Base-by-base conservation (phyloP, 1,140 invertebrate genomes). In the Drosophila carrolli region DNA sequence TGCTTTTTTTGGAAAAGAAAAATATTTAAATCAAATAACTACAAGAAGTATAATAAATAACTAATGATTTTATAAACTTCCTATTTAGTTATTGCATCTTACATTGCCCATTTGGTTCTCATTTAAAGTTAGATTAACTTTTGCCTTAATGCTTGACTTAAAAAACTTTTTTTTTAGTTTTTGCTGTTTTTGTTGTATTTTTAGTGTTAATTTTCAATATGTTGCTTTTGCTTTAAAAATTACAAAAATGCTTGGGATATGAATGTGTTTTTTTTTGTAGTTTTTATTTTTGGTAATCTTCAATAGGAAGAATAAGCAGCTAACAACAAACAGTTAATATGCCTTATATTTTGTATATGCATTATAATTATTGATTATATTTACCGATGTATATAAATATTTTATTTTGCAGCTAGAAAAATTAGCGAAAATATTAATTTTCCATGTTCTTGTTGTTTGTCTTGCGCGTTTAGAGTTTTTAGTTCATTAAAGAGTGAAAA, bases 281-380 rank as follows among this genome's bases (percentile, higher is more conserved):
- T 37, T 23, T 35, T 61, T 38, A 10, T 65, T 38, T 75, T 86
- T 71, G 55, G 59, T 73, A 83, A 74, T 88, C 83, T 88, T 88
- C 83, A 88, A 89, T 88, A 88, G 83, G 83, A 88, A 88, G 83
- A 89, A 77, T 77, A 89, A 89, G 84, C 84, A 84, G 84, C 84
- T 89, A 89, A 89, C 84, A 89, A 89, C 83, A 89, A 84, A 85
- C 82, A 85, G 82, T 85, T 85, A 85, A 72, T 78, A 81, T 60
- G 75, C 58, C 58, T 65, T 84, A 48, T 60, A 60, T 44, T 53
- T 32, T 60, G 54, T 62, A 71, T 78, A 68, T 53, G 54, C 57
- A 67, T 63, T 74, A 63, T 61, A 55, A 59, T 70, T 72, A 70
- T 66, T 53, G 51, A 53, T 74, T 80, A 71, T 65, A 62, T 62